A percentile compares a stretch with the other conserved stretches of the same genome.
These are phyloP conservation scores for Zygothrica quintamaculata DNA, from an alignment of 2,888 invertebrate genomes.

Conservation along the genomic window DNA sequence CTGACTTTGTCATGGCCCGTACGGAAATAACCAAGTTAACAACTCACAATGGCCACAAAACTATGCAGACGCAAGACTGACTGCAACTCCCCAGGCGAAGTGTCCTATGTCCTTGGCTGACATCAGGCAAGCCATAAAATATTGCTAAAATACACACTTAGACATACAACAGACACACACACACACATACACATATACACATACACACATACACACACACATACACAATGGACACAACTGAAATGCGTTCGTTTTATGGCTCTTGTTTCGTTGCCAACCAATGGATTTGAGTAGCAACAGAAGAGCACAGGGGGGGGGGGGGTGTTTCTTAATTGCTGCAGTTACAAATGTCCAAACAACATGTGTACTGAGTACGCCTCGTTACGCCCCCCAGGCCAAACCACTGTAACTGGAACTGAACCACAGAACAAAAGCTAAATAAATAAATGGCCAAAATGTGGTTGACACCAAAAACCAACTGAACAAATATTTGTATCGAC, in stretches of 20 bases:
- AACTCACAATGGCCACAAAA: constrained; percentile 41
- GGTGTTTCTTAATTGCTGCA: constrained; percentile 65
- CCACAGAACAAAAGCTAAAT: constrained; percentile 37
- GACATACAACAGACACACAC: constrained; percentile 20
- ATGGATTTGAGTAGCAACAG: neutral
- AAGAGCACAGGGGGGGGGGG: neutral
- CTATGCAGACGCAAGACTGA: constrained; percentile 30
- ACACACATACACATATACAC: constrained; percentile 2
- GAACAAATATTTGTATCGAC: constrained; percentile 62
- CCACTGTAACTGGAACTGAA: constrained; percentile 4
- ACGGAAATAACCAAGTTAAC: constrained; percentile 45
- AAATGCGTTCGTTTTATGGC: constrained; percentile 58
- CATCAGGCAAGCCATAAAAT: constrained; percentile 64
- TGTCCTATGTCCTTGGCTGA: constrained; percentile 72
- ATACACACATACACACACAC: constrained; percentile 7
- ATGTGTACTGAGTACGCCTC: constrained; percentile 51
- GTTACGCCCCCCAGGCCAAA: constrained; percentile 1
- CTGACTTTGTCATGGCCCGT: constrained; percentile 34
- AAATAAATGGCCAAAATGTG: constrained; percentile 57
- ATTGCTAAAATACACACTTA: constrained; percentile 49
- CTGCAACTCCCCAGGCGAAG: constrained; percentile 40
- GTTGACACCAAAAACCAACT: constrained; percentile 35
- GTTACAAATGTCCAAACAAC: constrained; percentile 61
- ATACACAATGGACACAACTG: constrained; percentile 3
- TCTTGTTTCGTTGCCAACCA: constrained; percentile 45